Conservation (phyloP, 2,113 vertebrate species). For the Melanocharis versteri region DNA sequence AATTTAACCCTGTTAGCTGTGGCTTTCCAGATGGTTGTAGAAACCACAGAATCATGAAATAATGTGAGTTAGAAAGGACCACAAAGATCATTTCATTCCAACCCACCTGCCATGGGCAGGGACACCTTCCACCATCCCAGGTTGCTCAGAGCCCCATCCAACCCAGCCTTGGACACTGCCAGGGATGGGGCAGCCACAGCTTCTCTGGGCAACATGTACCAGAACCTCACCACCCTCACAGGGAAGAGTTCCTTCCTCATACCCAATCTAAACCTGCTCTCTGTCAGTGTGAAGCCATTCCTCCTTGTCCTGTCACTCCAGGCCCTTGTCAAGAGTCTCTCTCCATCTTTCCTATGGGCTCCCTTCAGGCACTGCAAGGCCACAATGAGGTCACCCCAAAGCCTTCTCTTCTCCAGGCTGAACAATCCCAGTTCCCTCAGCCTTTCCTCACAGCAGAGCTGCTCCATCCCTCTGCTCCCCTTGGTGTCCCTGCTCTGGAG, state of each 20-base stretch:
- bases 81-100: background rate
- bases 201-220: fast-evolving
- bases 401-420: background rate
- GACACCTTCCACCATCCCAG: background rate
- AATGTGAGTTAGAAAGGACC: fast-evolving
- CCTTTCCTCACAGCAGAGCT: background rate
- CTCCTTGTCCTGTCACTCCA: background rate
- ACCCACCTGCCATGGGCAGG: background rate
- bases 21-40: background rate
- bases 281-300: fast-evolving
- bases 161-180: fast-evolving
- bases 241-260: fast-evolving
- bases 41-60: background rate
- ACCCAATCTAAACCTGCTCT: fast-evolving
- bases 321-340: background rate
- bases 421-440: background rate
- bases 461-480: background rate
- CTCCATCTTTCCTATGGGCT: background rate
- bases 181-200: background rate
- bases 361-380: background rate
- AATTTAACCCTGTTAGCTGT: background rate
- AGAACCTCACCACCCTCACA: background rate
- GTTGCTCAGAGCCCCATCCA: fast-evolving
- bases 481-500: background rate
- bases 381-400: background rate